A percentile compares a stretch with the other conserved stretches of the same genome.
phyloP scores from a whole-genome alignment of 2,888 invertebrate species.

The Hirtodrosophila trivittata region DNA sequence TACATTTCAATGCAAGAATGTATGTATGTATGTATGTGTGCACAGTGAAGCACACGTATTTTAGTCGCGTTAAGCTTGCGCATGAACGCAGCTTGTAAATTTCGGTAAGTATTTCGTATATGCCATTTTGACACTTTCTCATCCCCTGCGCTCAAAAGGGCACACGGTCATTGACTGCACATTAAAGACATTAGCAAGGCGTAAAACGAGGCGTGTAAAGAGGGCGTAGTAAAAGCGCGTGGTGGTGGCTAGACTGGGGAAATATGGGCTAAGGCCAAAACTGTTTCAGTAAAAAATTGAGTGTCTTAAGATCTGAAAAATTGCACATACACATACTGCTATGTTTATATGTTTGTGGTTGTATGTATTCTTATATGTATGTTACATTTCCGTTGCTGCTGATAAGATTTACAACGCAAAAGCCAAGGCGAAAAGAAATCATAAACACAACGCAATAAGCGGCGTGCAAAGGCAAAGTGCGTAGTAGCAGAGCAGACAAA shows the following conservation, averaged over 20 bases:
- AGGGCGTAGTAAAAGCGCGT: neutral
- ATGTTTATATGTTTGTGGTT: conserved; percentile 12
- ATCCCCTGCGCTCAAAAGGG: neutral
- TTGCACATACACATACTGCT: conserved; percentile 9
- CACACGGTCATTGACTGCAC: conserved; percentile 59
- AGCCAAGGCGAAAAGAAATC: conserved; percentile 56
- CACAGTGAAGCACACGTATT: conserved; percentile 10
- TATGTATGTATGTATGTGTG: conserved; percentile 1
- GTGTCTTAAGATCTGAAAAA: conserved; percentile 14
- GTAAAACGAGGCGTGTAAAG: conserved; percentile 40
- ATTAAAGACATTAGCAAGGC: conserved; percentile 40
- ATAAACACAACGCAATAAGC: conserved; percentile 70
- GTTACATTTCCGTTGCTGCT: conserved; percentile 47
- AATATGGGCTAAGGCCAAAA: conserved; percentile 50
- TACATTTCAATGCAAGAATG: neutral
- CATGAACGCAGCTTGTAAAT: conserved; percentile 29
- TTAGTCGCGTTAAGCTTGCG: conserved; percentile 22
- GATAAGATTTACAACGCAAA: conserved; percentile 79
- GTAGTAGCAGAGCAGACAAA: conserved; percentile 57
- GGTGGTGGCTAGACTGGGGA: conserved; percentile 3
- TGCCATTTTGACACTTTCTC: conserved; percentile 2
- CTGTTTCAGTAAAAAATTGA: conserved; percentile 12
- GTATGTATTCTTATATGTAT: too few relatives aligned
- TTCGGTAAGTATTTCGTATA: conserved; percentile 16
- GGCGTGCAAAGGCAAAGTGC: conserved; percentile 64